Evolutionary conservation across 2,797 vertebrate genomes (phyloP), one percentile per base, ranked within the genome.

Genomic region (Lacerta agilis): DNA sequence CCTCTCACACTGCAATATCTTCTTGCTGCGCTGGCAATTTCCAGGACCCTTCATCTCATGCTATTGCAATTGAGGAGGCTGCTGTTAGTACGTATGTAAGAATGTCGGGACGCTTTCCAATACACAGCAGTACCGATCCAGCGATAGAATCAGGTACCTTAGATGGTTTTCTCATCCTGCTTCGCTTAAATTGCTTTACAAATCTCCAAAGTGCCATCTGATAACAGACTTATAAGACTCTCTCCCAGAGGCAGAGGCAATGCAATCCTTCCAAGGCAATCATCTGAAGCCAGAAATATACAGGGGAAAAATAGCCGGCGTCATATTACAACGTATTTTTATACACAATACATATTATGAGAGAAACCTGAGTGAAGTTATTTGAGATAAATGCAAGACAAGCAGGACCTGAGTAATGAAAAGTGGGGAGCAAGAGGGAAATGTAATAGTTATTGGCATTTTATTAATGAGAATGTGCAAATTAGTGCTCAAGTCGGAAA

Each of bases 141-240:
- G 86, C 85, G 45, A 67, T 1, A 79, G 49, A 82, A 90, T 77
- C 10, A 1, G 69, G 5, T 13, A 1, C 64, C 38, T 61, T 49
- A 29, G 90, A 55, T 27, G 23, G 41, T 81, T 86, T 89, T 61
- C 89, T 79, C 0, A n/a, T 86, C 88, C 86, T 76, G 49, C 66
- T 15, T 69, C 18, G 69, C 45, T 67, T 25, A 71, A 77, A 86
- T 61, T 23, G 45, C 79, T 89, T 41, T 61, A 55, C n/a, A 27
- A 76, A 76, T 76, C 27, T n/a, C 25, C 33, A 6, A 3, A n/a
- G 58, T 49, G 43, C 25, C 29, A 38, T 67, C 71, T 75, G 89
- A 79, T 79, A 41, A 36, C 81, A 38, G 66, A 45, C 75, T 89
- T 61, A 5, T 67, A 38, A 72, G 9, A 80, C 83, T 49, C 71